These are phyloP conservation scores for Rotaria socialis DNA, from an alignment of 2,888 invertebrate species.

Conservation along the genomic window DNA sequence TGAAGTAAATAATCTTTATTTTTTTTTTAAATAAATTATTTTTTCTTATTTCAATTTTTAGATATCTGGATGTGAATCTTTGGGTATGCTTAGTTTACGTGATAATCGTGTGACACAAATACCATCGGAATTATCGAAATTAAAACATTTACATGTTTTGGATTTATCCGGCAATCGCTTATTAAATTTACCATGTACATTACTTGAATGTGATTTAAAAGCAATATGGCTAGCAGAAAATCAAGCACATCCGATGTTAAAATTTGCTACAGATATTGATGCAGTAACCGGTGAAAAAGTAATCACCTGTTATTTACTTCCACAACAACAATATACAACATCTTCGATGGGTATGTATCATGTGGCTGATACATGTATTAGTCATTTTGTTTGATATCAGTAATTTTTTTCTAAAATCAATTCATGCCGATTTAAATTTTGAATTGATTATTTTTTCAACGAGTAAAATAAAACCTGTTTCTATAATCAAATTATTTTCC, in stretches of 20 bases:
- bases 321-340: conserved; percentile 68
- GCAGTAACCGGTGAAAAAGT: conserved; percentile 85
- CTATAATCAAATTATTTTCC: background rate
- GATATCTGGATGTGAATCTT: conserved; percentile 78
- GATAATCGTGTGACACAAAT: conserved; percentile 75
- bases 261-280: conserved; percentile 91
- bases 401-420: too few species aligned
- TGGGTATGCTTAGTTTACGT: conserved; percentile 76
- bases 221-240: conserved; percentile 47
- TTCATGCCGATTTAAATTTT: background rate
- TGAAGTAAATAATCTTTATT: conserved; percentile 52
- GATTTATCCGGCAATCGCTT: conserved; percentile 68
- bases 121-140: conserved; percentile 83
- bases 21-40: too few species aligned
- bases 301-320: conserved; percentile 92
- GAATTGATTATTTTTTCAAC: background rate
- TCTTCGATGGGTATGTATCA: conserved; percentile 36
- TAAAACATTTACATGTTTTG: conserved; percentile 75
- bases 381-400: too few species aligned
- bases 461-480: too few species aligned
- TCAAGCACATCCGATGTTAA: conserved; percentile 84
- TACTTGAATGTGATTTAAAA: conserved; percentile 44
- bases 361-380: background rate
- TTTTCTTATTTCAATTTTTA: conserved; percentile 48
- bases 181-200: conserved; percentile 41